Percentiles rank a stretch among this genome's conserved stretches.
Evolutionary conservation across 1,140 invertebrate genomes (phyloP).

Genomic region (Sitophilus oryzae): DNA sequence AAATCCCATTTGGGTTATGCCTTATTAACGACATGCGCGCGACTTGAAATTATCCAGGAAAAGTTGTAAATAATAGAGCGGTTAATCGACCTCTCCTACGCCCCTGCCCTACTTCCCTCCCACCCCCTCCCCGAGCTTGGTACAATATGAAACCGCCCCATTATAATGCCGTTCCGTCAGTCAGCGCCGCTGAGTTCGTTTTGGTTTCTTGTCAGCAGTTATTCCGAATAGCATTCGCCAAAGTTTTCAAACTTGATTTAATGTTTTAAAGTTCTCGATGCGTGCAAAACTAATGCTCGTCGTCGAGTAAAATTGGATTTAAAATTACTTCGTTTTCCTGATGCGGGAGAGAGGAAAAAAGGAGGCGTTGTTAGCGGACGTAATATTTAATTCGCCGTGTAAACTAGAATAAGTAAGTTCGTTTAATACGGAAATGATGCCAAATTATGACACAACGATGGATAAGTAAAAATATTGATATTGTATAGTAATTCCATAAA

Average conservation of each 20-base stretch:
- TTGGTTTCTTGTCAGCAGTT: conserved; percentile 9
- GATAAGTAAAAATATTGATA: no score
- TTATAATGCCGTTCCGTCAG: conserved; percentile 22
- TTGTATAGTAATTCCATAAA: no score
- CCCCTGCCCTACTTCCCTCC: conserved; percentile 1
- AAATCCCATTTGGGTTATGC: no score
- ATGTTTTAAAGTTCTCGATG: conserved; percentile 23
- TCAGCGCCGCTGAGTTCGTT: conserved; percentile 14
- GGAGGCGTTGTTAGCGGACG: background rate
- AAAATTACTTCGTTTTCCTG: conserved; percentile 16
- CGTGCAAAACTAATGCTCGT: conserved; percentile 18
- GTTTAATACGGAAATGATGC: no score
- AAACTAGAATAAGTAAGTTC: no score
- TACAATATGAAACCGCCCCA: conserved; percentile 20
- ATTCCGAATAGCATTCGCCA: conserved; percentile 18
- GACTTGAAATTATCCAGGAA: no score
- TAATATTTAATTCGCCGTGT: background rate
- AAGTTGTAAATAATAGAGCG: background rate
- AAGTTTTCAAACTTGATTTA: conserved; percentile 27
- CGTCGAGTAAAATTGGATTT: conserved; percentile 23
- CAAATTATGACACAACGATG: no score
- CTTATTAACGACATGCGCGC: no score
- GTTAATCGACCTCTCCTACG: background rate
- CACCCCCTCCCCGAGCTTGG: conserved; percentile 11
- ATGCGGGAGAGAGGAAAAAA: conserved; percentile 1